phyloP scores from a whole-genome alignment of 2,113 vertebrate species.

The Malurus elegans region DNA sequence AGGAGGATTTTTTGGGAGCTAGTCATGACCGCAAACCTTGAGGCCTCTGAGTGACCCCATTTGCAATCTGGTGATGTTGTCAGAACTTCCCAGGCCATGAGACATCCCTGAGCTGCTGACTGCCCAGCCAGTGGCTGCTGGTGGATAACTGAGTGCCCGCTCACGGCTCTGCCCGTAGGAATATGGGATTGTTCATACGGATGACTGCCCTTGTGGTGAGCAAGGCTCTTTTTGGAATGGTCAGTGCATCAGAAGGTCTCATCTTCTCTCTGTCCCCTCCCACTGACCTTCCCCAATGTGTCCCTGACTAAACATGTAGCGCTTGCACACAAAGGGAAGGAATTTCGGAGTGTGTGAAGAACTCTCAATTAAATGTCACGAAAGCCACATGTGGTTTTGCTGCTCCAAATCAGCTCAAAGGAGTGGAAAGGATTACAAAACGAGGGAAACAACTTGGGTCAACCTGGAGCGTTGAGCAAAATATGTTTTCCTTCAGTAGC shows the following conservation, averaged over 20 bases:
- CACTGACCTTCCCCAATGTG: slow-evolving; percentile 17
- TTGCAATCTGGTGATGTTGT: not conserved
- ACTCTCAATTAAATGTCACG: slow-evolving; percentile 57
- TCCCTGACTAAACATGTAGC: slow-evolving; percentile 11
- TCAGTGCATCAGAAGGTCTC: not conserved
- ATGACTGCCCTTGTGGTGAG: slow-evolving; percentile 11
- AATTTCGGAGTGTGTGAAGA: slow-evolving; percentile 57
- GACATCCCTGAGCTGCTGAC: not conserved
- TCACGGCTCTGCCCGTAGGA: not conserved
- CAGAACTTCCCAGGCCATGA: not conserved
- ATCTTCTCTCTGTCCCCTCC: not conserved
- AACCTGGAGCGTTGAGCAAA: slow-evolving; percentile 28
- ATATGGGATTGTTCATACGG: not conserved
- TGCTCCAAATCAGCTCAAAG: slow-evolving; percentile 55
- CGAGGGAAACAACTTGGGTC: slow-evolving; percentile 43
- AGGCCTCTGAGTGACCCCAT: not conserved
- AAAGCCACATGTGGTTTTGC: slow-evolving; percentile 61
- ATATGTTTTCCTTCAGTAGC: slow-evolving; percentile 27
- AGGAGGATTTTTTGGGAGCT: not conserved
- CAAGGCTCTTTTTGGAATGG: not conserved
- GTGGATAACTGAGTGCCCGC: not conserved
- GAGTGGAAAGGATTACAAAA: slow-evolving; percentile 61
- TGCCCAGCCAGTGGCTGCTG: not conserved
- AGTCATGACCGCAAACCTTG: not conserved
- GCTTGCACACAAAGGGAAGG: slow-evolving; percentile 51